Evolutionary conservation across 2,797 vertebrate genomes (phyloP), one percentile per base, ranked within the genome.

Genomic region (Malacoctenus gilli): DNA sequence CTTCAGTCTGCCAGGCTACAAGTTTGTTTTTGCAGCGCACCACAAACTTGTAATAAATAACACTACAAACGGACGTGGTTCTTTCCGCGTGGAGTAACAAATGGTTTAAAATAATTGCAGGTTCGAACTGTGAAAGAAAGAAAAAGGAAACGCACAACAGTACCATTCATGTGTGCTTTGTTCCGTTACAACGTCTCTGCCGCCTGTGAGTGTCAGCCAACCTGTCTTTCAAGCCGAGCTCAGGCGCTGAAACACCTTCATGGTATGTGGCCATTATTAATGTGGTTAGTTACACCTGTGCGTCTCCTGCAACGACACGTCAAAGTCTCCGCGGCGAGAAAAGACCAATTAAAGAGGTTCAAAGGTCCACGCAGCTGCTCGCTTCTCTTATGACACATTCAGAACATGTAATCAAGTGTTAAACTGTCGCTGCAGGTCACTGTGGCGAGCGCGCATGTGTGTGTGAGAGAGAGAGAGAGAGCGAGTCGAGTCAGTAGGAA

Each of bases 251-350:
- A 31, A 19, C 14, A 52, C 34, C 46, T 39, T 32, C 38, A 65
- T 55, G 57, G 57, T 69, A 59, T 62, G 16, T 16, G 46, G 53
- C 56, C 28, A 34, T 69, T 14, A 53, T 53, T 67, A 56, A 35
- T 43, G 48, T 54, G 37, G 47, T 55, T 57, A 35, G 43, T 40
- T 46, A 53, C 43, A 61, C 35, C 22, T 5, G 5, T 42, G 14
- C 47, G 8, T 49, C 43, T 48, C 23, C 37, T 41, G 37, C 36
- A 30, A 31, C 37, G 15, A 64, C 59, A 37, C 38, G 20, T 65
- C 37, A 53, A 44, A 28, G 48, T 25, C 38, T 47, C 35, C 56
- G 23, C 28, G 14, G 18, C 48, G 31, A 47, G 38, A 64, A 39
- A 40, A 13, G 30, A 28, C 10, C 44, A 38, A 22, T 42, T 37